phyloP scores from a whole-genome alignment of 2,113 vertebrate genomes.

The Oreochromis aureus region DNA sequence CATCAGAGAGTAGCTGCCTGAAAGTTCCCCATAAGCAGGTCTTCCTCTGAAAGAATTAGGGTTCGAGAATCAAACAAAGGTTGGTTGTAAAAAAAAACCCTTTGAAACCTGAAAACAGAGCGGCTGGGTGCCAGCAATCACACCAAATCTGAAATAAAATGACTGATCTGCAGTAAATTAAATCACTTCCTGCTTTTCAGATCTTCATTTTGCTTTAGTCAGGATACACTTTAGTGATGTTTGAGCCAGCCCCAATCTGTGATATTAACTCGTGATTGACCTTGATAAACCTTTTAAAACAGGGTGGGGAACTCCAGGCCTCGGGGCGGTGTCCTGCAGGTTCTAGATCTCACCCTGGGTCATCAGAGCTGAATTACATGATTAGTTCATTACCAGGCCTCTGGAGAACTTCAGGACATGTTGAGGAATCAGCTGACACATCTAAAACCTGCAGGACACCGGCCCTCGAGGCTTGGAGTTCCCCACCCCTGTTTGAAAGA shows the following conservation, averaged over 20 bases:
- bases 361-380: not conserved
- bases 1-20: not conserved
- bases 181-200: not conserved
- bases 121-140: not conserved
- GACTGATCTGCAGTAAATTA: not conserved
- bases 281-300: not conserved
- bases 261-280: not conserved
- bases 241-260: not conserved
- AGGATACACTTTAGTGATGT: not conserved
- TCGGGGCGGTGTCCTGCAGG: not conserved
- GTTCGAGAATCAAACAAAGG: not conserved
- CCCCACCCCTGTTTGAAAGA: not conserved
- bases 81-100: fast-evolving
- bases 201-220: not conserved
- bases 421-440: not conserved
- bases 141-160: not conserved
- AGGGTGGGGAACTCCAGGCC: not conserved
- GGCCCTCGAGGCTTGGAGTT: not conserved
- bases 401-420: not conserved
- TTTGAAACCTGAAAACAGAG: not conserved
- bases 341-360: not conserved
- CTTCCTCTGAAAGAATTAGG: not conserved
- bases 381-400: not conserved
- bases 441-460: not conserved
- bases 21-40: not conserved